These are phyloP conservation scores for Tuta absoluta DNA, from an alignment of 2,888 invertebrate species.

Conservation along the genomic window DNA sequence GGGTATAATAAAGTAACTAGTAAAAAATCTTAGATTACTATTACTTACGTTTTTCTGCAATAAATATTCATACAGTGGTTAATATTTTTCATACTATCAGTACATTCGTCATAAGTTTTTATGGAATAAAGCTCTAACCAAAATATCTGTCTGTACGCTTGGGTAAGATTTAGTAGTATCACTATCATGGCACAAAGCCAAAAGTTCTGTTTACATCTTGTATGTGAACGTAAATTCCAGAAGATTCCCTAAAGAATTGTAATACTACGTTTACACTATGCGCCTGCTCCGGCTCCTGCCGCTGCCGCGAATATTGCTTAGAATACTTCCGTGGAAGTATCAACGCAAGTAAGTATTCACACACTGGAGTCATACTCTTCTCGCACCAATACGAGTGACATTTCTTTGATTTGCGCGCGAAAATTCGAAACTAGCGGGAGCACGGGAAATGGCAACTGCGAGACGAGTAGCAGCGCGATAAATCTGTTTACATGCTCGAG, in stretches of 20 bases:
- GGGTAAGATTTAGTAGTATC: not conserved
- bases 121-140: not conserved
- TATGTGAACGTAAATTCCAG: not conserved
- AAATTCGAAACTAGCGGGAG: too few species aligned
- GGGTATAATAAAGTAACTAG: not conserved
- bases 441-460: too few species aligned
- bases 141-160: not conserved
- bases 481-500: too few species aligned
- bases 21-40: not conserved
- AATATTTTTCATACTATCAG: not conserved
- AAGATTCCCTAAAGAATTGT: not conserved
- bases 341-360: too few species aligned
- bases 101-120: not conserved
- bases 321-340: too few species aligned
- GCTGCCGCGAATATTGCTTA: too few species aligned
- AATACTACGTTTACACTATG: not conserved
- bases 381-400: too few species aligned
- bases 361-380: too few species aligned
- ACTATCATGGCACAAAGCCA: slow-evolving; percentile 5
- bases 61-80: not conserved
- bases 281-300: not conserved
- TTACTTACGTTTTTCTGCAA: slow-evolving; percentile 14
- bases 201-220: not conserved
- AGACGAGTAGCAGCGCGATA: too few species aligned
- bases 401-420: too few species aligned